Conservation (phyloP, 2,113 vertebrate genomes). For the Mola mola region DNA sequence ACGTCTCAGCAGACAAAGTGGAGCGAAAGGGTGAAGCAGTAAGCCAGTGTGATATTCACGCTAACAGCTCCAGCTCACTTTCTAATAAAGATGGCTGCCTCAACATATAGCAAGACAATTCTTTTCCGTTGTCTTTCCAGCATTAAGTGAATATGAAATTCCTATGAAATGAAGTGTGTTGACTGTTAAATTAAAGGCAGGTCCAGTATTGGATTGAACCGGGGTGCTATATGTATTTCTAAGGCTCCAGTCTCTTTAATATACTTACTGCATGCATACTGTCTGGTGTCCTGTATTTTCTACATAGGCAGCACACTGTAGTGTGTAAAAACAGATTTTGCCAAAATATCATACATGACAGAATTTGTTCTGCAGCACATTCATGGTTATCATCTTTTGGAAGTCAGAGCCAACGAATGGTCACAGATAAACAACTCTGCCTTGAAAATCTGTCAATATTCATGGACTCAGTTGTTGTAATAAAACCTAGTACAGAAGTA, state of each 20-base stretch:
- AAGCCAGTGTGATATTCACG: slow-evolving; percentile 32
- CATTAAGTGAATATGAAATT: slow-evolving; percentile 16
- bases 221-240: neutral
- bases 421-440: slow-evolving; percentile 8
- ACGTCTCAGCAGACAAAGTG: slow-evolving; percentile 24
- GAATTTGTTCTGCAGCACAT: no score
- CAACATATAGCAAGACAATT: slow-evolving; percentile 17
- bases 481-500: slow-evolving; percentile 56
- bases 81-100: slow-evolving; percentile 33
- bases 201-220: slow-evolving; percentile 23
- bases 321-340: neutral
- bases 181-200: slow-evolving; percentile 35
- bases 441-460: slow-evolving; percentile 44
- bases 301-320: no score
- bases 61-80: no score
- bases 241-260: neutral
- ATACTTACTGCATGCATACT: neutral
- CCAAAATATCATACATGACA: no score
- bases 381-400: no score
- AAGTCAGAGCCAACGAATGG: slow-evolving; percentile 8
- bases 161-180: slow-evolving; percentile 39
- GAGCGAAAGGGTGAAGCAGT: slow-evolving; percentile 28
- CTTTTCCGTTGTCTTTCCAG: slow-evolving; percentile 11
- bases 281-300: neutral
- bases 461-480: slow-evolving; percentile 30